Evolutionary conservation across 2,888 invertebrate genomes (phyloP), one percentile per base, ranked within the genome.

Genomic region (Tetanocera ferruginea): DNA sequence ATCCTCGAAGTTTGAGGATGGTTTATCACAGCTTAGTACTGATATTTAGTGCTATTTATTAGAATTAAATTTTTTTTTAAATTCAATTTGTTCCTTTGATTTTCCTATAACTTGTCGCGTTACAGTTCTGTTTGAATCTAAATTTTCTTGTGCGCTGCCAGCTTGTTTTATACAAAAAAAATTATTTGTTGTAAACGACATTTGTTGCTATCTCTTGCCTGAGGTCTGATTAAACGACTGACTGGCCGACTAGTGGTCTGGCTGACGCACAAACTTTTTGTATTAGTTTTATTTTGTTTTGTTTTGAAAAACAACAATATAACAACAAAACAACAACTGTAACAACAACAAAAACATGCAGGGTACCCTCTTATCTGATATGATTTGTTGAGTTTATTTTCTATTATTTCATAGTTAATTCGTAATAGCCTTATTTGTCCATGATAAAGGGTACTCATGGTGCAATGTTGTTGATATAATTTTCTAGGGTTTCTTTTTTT

Each of bases 151-250:
- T 23, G 51, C n/a, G 37, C 31, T 62, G 49, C 28, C 55, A n/a
- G 51, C 55, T 11, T 77, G 78, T 82, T 85, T 83, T 86, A 85
- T 85, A 85, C 83, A 37, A 70, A 62, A 60, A 75, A 70, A 62
- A 37, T 14, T 23, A 37, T 14, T 23, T 51, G 28, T 51, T 52
- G 28, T 37, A n/a, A 34, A 55, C 19, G 23, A 14, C 34, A 52
- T 51, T 34, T 8, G 19, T n/a, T 11, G 31, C 34, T 31, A 34
- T 60, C 25, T 28, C 28, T 52, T 66, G 51, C n/a, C 52, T 70
- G 43, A 23, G 6, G 69, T 25, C 25, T 23, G 69, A 17, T 25
- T n/a, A 51, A 28, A 51, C 6, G 51, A 19, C 51, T 11, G 69
- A 1, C 51, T 23, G 67, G 17, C 67, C 17, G 19, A 31, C 37